phyloP scores from a whole-genome alignment of 92 coral and sea anemone species.

The Virgularia gustaviana region DNA sequence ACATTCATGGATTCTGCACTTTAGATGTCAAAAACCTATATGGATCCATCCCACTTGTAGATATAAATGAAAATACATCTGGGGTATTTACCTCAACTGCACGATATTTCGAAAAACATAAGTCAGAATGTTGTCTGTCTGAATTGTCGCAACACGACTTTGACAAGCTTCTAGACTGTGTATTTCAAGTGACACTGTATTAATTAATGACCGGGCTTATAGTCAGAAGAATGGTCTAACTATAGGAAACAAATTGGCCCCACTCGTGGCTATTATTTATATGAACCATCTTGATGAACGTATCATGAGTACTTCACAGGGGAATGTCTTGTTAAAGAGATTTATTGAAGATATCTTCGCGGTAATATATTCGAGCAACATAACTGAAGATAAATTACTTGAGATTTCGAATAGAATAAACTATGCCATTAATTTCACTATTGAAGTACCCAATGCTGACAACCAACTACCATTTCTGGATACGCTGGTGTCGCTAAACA shows the following conservation, averaged over 20 bases:
- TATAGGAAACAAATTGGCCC: too few species aligned
- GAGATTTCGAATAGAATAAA: slow-evolving; percentile 10
- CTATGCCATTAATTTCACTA: slow-evolving; percentile 16
- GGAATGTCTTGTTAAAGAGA: too few species aligned
- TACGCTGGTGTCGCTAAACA: slow-evolving; percentile 15
- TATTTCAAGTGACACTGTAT: not conserved
- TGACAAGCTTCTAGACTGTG: not conserved
- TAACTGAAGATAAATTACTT: slow-evolving; percentile 1
- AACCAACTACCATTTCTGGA: slow-evolving; percentile 35
- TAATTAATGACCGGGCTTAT: not conserved
- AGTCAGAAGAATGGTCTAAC: too few species aligned
- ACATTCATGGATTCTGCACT: slow-evolving; percentile 35
- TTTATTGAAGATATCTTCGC: too few species aligned
- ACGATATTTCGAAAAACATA: slow-evolving; percentile 12
- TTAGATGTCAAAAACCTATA: slow-evolving; percentile 42
- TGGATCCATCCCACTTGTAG: slow-evolving; percentile 44
- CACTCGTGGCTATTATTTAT: too few species aligned
- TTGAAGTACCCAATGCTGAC: slow-evolving; percentile 16
- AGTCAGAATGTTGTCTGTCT: not conserved
- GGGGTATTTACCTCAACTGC: slow-evolving; percentile 16
- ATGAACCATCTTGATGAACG: too few species aligned
- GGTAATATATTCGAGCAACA: not conserved
- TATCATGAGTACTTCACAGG: too few species aligned
- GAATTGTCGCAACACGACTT: not conserved
- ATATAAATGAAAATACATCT: slow-evolving; percentile 25